phyloP scores from a whole-genome alignment of 2,113 vertebrate species.

The Gallinago paraguaiae region DNA sequence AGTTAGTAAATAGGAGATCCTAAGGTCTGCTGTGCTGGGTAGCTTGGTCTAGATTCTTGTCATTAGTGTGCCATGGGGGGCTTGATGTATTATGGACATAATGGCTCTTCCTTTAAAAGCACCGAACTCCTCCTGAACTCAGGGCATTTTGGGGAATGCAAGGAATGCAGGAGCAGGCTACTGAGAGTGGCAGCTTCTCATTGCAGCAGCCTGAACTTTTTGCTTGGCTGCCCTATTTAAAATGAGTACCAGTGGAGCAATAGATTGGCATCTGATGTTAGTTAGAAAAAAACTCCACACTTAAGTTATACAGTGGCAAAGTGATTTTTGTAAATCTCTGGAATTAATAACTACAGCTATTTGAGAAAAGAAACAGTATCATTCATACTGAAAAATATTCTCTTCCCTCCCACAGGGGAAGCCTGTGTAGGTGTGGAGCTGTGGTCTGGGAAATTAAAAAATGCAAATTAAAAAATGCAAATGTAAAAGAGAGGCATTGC shows the following conservation, averaged over 20 bases:
- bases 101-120: constrained; percentile 15
- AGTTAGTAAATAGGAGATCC: neutral
- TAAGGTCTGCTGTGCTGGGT: neutral
- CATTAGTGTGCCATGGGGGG: neutral
- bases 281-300: neutral
- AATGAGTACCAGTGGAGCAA: constrained; percentile 14
- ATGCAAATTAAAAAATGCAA: constrained; percentile 82
- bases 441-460: constrained; percentile 80
- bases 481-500: constrained; percentile 71
- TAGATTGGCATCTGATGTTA: constrained; percentile 31
- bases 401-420: constrained; percentile 68
- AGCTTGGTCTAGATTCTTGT: neutral
- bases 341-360: constrained; percentile 69
- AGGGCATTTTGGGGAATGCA: neutral
- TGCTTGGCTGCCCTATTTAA: constrained; percentile 49
- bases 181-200: neutral
- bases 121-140: neutral
- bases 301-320: constrained; percentile 47
- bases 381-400: constrained; percentile 75
- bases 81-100: neutral
- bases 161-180: constrained; percentile 17
- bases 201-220: neutral
- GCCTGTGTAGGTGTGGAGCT: constrained; percentile 72
- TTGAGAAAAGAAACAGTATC: constrained; percentile 69
- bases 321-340: constrained; percentile 50